Base-by-base conservation (phyloP, 2,797 vertebrate species). In the Gymnoscopelus microlampas region DNA sequence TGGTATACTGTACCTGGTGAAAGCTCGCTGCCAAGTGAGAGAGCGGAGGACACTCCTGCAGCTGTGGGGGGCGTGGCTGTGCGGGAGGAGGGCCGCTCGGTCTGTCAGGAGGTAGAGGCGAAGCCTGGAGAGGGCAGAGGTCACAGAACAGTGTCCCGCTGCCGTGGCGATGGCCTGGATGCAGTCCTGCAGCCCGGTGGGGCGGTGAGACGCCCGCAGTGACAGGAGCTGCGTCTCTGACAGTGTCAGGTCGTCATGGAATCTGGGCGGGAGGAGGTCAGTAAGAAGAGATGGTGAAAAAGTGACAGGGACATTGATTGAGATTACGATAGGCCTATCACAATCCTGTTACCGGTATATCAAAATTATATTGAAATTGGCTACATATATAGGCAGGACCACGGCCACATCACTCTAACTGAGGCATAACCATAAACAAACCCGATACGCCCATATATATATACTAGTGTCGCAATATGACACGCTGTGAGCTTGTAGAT, bases 61-160 rank as follows among this genome's bases (percentile, higher is more conserved):
- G 68, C 86, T 89, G 65, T 90, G 89, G 47, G 85, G 89, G 44
- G 85, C 68, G 54, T 87, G 83, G 63, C 66, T 55, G 48, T 85
- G 88, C 83, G 94, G 94, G 51, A 95, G 84, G 62, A 95, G 84
- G 62, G 93, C 93, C 79, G 98, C 82, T 60, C 84, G 94, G 85
- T 97, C 96, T 64, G 95, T 95, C 71, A 98, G 87, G 80, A 97
- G 77, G 78, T 96, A 96, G 82, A 98, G 95, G 66, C 89, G 91
- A 87, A 98, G 95, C 75, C 93, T 94, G 35, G 90, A 92, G 69
- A 99, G 85, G 76, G 95, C 95, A 53, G 93, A 87, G 74, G 93
- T 94, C 71, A 96, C 97, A 4, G 94, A 95, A 39, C 85, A 83
- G 87, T 99, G 98, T 60, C 93, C 95, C 5, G 74, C 81, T 29